Evolutionary conservation across 2,113 vertebrate genomes (phyloP).

Genomic region (Malaclemys terrapin): DNA sequence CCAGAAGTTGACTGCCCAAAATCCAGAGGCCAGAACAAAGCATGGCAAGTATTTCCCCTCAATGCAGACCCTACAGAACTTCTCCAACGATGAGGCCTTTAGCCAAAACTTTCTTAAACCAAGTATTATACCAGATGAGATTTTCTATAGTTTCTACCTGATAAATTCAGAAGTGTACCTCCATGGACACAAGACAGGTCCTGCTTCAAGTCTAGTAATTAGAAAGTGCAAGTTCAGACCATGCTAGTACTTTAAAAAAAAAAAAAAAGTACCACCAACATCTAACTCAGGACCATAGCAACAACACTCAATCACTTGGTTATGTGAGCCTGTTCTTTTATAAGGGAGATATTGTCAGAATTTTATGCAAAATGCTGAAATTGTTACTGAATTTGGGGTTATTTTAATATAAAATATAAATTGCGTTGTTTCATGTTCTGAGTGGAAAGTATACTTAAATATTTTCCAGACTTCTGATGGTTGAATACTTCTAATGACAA

Average conservation of each 20-base stretch:
- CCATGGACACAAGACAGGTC: background rate
- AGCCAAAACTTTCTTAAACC: background rate
- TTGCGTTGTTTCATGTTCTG: background rate
- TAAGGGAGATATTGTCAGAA: background rate
- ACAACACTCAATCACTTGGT: background rate
- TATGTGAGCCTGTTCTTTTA: background rate
- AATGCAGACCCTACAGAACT: background rate
- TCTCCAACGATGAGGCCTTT: accelerated
- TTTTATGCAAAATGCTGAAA: background rate
- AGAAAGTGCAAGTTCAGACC: background rate
- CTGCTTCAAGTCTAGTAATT: background rate
- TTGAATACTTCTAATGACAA: background rate
- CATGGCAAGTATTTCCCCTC: background rate
- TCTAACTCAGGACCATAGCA: background rate
- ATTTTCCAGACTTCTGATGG: background rate
- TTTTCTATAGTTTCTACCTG: background rate
- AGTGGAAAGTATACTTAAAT: background rate
- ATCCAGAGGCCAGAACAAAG: background rate
- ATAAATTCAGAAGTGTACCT: background rate
- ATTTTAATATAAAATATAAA: background rate
- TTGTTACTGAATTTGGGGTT: background rate
- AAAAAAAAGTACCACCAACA: background rate
- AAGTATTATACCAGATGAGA: background rate
- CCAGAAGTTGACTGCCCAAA: background rate
- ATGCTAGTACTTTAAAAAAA: background rate